Evolutionary conservation across 2,113 vertebrate species (phyloP).

Genomic region (Cricetomys ansorgei): DNA sequence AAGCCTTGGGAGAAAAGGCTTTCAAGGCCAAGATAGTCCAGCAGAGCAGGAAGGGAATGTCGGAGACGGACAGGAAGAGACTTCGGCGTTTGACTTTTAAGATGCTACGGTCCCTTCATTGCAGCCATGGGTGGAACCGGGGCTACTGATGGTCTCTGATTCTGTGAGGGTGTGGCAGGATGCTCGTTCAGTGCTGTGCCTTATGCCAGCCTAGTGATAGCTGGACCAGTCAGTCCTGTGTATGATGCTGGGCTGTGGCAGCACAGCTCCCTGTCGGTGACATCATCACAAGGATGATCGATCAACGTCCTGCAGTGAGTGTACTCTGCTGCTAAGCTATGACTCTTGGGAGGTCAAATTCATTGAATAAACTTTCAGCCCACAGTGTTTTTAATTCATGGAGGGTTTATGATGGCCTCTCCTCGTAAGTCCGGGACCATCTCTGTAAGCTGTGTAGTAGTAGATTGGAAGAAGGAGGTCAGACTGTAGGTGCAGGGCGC

Average conservation of each 20-base stretch:
- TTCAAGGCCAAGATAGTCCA: neutral
- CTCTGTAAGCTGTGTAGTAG: neutral
- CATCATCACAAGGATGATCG: fast-evolving
- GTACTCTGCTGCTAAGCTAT: neutral
- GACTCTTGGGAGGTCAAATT: neutral
- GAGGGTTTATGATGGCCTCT: neutral
- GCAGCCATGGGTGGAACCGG: neutral
- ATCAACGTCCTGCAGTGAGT: neutral
- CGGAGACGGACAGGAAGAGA: neutral
- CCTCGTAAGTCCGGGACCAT: neutral
- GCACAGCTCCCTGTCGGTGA: neutral
- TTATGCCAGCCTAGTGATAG: neutral
- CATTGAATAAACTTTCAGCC: neutral
- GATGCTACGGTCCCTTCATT: neutral
- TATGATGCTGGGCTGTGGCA: neutral
- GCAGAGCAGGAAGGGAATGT: neutral
- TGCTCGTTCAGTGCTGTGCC: neutral
- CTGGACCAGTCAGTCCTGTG: too few species aligned
- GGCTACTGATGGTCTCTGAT: neutral
- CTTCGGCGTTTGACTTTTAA: neutral
- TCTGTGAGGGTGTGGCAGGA: neutral
- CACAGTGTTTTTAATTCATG: neutral
- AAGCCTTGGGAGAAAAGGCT: neutral
- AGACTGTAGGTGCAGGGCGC: neutral
- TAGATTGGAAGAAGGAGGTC: neutral